A percentile compares a stretch with the other conserved stretches of the same genome.
phyloP scores from a whole-genome alignment of 2,888 invertebrate genomes.

The Hypena proboscidalis region DNA sequence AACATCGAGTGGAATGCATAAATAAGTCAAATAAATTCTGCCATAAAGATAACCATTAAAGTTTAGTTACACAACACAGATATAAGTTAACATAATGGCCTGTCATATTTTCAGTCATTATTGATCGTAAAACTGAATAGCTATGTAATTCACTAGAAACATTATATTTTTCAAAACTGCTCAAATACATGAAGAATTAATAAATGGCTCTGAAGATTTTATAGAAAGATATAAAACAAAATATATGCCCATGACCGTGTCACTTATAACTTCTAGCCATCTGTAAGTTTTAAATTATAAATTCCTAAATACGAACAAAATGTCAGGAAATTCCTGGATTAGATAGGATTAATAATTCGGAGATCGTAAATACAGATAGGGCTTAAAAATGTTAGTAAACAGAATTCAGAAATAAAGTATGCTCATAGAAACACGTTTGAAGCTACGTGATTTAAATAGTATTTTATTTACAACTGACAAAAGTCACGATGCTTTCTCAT shows the following conservation, averaged over 20 bases:
- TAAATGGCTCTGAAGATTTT: conserved; percentile 30
- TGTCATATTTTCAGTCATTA: conserved; percentile 9
- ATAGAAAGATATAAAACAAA: conserved; percentile 38
- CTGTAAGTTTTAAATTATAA: no score
- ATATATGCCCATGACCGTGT: no score
- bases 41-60: not conserved
- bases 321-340: no score
- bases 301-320: no score
- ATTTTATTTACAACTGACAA: conserved; percentile 24
- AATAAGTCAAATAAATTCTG: no score
- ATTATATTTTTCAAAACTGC: conserved; percentile 19
- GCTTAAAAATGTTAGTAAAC: conserved; percentile 24
- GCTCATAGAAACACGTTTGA: conserved; percentile 14
- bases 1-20: no score
- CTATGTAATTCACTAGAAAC: conserved; percentile 14
- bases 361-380: conserved; percentile 34
- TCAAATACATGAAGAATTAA: not conserved
- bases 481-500: conserved; percentile 11
- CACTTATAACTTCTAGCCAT: no score
- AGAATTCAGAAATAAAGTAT: conserved; percentile 16
- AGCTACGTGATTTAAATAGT: conserved; percentile 16
- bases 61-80: not conserved
- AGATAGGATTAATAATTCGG: no score
- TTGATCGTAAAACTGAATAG: conserved; percentile 13
- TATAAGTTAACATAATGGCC: conserved; percentile 5